Conservation (phyloP, 2,797 vertebrate genomes). For the Neomorphus geoffroyi region DNA sequence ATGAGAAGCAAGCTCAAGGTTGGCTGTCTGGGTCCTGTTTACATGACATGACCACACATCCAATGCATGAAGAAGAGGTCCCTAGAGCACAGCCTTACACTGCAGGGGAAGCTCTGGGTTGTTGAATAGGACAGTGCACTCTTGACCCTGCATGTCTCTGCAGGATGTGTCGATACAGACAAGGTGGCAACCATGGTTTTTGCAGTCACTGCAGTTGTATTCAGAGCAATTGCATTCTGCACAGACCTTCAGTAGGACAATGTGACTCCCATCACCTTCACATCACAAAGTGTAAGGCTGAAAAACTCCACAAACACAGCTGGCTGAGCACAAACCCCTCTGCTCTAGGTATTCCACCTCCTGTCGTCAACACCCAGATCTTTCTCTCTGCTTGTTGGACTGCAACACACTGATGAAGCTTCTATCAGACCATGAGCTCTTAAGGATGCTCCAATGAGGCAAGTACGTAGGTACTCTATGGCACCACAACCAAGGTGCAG, state of each 20-base stretch:
- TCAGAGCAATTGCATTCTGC: rapidly evolving
- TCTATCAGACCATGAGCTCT: background rate
- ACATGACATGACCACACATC: background rate
- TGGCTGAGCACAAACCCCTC: rapidly evolving
- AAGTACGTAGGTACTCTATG: rapidly evolving
- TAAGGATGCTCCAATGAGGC: background rate
- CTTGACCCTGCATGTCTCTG: background rate
- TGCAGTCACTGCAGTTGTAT: background rate
- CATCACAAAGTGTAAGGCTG: background rate
- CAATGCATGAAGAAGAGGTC: background rate
- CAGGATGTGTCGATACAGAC: background rate
- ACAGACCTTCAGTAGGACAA: background rate
- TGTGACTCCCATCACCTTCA: background rate
- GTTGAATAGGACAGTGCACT: rapidly evolving
- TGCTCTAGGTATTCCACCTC: background rate
- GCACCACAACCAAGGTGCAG: background rate
- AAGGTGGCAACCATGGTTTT: background rate
- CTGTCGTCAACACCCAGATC: rapidly evolving
- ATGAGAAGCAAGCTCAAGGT: background rate
- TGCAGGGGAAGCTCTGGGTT: background rate
- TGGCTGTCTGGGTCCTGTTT: background rate
- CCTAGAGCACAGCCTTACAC: background rate
- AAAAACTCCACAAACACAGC: background rate
- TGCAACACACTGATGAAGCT: background rate
- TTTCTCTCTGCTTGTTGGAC: background rate